Base-by-base conservation (phyloP, 2,797 vertebrate species). In the Eupleurogrammus muticus region DNA sequence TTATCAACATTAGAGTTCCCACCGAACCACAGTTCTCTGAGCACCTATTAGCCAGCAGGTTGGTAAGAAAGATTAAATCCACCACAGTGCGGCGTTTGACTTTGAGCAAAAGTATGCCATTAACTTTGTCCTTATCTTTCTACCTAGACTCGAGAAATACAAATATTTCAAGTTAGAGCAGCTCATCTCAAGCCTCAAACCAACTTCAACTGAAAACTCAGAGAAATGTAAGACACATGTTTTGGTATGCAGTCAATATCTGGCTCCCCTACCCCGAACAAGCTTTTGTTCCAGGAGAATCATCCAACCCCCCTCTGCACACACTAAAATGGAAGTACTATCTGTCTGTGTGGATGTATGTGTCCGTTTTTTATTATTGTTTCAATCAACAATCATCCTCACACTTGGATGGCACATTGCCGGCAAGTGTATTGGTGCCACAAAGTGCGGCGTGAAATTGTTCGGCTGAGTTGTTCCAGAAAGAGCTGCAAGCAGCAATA, bases 111-210 rank as follows among this genome's bases (percentile, higher is more conserved):
- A 36, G 60, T 5, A 40, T 58, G 28, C 23, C 46, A 1, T 35
- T 35, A 32, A 40, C 5, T 57, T 59, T 58, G 12, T 34, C 4
- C 9, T 12, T 57, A 1, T 81, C 4, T 57, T 62, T n/a, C 20
- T 38, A 66, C 80, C 61, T 66, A 95, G 95, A 73, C 87, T 94
- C 44, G 80, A 94, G 71, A 92, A 90, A 58, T 95, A 93, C 77
- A 93, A 90, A 35, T 91, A 85, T 68, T 94, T 94, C 70, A 92
- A 91, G 54, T 17, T 94, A n/a, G 92, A 94, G 66, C 92, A 95
- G 63, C 82, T 94, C 19, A 80, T 94, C 35, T 49, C 51, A 14
- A 83, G 91, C 67, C 66, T 92, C 32, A 90, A 87, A 70, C 76
- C 60, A 23, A 72, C 51, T 70, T 79, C 86, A 61, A 7, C 77